Base-by-base conservation (phyloP, 1,140 invertebrate genomes). In the Lepidurus apus region DNA sequence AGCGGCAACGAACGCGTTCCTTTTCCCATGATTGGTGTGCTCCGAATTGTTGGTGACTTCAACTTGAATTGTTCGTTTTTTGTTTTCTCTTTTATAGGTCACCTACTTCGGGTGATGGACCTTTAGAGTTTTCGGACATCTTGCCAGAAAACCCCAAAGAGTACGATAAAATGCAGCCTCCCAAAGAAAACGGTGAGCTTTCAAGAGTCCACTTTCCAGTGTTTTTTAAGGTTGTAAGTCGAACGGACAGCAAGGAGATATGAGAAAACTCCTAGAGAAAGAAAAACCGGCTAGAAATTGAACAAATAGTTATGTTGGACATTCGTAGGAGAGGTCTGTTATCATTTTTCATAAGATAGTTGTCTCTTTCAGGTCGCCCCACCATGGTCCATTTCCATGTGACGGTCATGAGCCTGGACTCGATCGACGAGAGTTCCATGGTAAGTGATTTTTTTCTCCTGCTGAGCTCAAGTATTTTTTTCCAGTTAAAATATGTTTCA, bases 371-470 rank as follows among this genome's bases (percentile, higher is more conserved):
- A 84, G 93, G 93, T 7, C 90, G 92, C 80, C 91, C 94, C 0
- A 95, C 94, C 1, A 91, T 90, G 26, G 94, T 96, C 4, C 91
- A 91, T 84, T 95, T 96, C 85, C 94, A 96, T 84, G 94, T 96
- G 1, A 96, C 94, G 0, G 94, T 96, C 9, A 94, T 96, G 93
- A 93, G 93, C 8, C 85, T 96, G 73, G 94, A 96, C 86, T 95
- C 94, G 13, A 96, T 96, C 73, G 93, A 96, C 82, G 94, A 96
- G 85, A 93, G 91, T 81, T 95, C 94, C 10, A 96, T 96, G 94
- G 93, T 94, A 87, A 84, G 82, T 80, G 53, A 65, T 65, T 65
- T n/a, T n/a, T 65, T 65, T 21, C 53, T 65, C 53, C 45, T 65
- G 6, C 21, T n/a, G 21, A 65, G 53, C 6, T 21, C 17, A 65